These are phyloP conservation scores for Hypocryptadius cinnamomeus DNA, from an alignment of 2,113 vertebrate genomes.

Conservation along the genomic window DNA sequence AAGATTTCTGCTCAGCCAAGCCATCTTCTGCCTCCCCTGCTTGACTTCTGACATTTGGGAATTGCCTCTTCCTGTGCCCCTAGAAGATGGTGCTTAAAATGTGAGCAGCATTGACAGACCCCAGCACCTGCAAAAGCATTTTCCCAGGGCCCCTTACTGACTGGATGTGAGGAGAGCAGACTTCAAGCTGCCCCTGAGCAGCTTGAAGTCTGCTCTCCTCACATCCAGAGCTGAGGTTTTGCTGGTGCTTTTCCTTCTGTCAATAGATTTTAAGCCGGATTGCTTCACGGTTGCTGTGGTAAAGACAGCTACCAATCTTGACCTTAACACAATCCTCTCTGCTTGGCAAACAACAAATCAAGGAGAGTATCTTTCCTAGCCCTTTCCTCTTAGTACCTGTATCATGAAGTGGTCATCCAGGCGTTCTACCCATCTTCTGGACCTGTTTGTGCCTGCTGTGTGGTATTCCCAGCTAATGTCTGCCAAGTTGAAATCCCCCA, in stretches of 20 bases:
- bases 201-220: neutral
- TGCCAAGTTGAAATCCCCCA: fast-evolving
- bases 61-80: neutral
- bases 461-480: no score
- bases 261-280: neutral
- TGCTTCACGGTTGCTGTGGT: fast-evolving
- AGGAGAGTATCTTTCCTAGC: neutral
- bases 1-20: neutral
- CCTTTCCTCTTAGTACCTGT: neutral
- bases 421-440: neutral
- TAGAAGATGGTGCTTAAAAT: neutral
- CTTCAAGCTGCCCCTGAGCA: no score
- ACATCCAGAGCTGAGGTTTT: neutral
- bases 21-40: neutral
- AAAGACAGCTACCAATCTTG: neutral
- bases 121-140: neutral
- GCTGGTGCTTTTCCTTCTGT: neutral
- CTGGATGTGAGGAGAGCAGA: no score
- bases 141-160: neutral
- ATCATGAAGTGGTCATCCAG: neutral
- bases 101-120: neutral
- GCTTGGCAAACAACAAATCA: neutral
- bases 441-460: neutral
- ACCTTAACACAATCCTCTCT: neutral
- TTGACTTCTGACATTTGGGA: neutral